phyloP scores from a whole-genome alignment of 2,113 vertebrate genomes.

The Hydrolagus affinis region DNA sequence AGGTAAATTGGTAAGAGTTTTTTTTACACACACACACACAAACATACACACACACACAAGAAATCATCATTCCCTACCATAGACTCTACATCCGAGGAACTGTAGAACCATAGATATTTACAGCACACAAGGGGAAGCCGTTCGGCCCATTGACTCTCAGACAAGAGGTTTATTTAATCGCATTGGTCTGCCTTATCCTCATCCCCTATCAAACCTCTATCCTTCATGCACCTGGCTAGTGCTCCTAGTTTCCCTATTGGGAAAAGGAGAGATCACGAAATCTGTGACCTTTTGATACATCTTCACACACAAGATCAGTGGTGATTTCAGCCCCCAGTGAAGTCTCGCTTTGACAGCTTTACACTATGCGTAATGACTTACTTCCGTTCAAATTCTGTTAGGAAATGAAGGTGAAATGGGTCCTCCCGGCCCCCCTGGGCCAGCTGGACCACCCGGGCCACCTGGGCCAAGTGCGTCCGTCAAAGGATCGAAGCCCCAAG shows the following conservation, averaged over 20 bases:
- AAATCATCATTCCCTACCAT: background rate
- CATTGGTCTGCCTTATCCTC: no score
- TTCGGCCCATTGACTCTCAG: no score
- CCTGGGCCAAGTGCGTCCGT: slow-evolving; percentile 55
- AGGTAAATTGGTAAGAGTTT: slow-evolving; percentile 36
- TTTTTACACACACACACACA: background rate
- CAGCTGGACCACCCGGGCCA: slow-evolving; percentile 56
- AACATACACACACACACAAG: background rate
- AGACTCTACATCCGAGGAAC: no score
- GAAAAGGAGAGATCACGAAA: no score
- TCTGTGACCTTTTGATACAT: no score
- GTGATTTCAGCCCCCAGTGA: background rate
- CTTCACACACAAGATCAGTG: no score
- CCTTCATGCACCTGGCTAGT: no score
- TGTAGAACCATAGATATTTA: no score
- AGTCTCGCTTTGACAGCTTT: background rate
- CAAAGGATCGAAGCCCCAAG: slow-evolving; percentile 55
- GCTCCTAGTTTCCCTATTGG: no score
- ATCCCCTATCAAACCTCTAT: no score
- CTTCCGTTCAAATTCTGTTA: slow-evolving; percentile 32
- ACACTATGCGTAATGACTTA: background rate
- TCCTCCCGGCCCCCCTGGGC: slow-evolving; percentile 55
- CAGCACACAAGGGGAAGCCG: no score
- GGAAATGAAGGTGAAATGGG: slow-evolving; percentile 51
- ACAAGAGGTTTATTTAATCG: no score